phyloP scores from a whole-genome alignment of 2,888 invertebrate species.

The Sesia bembeciformis region DNA sequence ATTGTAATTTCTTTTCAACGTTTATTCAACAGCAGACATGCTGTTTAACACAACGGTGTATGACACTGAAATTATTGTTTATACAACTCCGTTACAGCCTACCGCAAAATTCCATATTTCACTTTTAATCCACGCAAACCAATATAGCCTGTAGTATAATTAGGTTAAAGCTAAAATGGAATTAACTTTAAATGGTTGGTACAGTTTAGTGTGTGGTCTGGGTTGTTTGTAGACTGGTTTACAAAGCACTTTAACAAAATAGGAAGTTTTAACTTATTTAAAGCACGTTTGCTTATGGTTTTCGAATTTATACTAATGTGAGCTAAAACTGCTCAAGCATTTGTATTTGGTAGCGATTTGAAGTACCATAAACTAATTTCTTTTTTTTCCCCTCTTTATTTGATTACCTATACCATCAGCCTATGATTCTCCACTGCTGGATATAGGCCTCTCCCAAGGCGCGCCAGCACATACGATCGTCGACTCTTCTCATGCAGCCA shows the following conservation, averaged over 20 bases:
- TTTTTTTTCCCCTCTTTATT: no score
- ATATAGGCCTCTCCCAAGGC: no score
- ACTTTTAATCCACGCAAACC: background rate
- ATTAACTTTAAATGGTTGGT: background rate
- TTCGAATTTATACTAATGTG: no score
- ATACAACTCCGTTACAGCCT: background rate
- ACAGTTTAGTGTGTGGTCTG: background rate
- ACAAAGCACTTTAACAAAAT: background rate
- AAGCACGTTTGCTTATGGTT: background rate
- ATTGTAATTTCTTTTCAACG: conserved; percentile 7
- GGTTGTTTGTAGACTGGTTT: background rate
- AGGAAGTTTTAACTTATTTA: background rate
- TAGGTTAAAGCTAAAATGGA: background rate
- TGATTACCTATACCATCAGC: no score
- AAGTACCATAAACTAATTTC: no score
- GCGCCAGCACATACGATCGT: no score
- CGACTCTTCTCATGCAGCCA: no score
- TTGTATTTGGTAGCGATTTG: no score
- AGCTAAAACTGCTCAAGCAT: no score
- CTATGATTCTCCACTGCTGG: no score
- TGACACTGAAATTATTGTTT: background rate
- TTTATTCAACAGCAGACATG: background rate
- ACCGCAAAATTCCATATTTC: background rate
- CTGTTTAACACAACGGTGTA: background rate
- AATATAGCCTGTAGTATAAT: background rate